Conservation (phyloP, 2,113 vertebrate species). For the Channa maculata region DNA sequence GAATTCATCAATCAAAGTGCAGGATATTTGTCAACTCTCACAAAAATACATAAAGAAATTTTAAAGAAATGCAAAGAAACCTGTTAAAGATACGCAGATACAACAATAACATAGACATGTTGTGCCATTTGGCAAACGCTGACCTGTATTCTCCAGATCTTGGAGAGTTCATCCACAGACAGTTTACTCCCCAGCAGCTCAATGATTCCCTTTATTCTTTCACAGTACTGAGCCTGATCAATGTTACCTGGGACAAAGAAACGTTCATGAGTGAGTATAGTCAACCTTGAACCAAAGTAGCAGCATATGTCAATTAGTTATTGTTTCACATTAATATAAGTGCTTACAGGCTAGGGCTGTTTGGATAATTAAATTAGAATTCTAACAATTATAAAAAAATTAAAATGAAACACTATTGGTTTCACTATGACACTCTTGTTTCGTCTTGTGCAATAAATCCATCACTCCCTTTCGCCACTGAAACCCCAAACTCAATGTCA, state of each 20-base stretch:
- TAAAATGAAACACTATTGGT: no score
- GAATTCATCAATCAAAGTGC: not conserved
- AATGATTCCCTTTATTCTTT: conserved; percentile 99
- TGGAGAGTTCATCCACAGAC: conserved; percentile 96
- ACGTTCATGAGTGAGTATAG: not conserved
- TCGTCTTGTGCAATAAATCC: no score
- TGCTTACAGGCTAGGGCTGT: no score
- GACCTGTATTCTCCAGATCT: conserved; percentile 99
- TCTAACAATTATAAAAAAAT: no score
- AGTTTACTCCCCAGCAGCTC: conserved; percentile 98
- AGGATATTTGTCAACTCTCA: not conserved
- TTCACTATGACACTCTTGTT: no score
- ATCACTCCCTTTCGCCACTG: no score
- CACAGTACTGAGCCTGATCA: conserved; percentile 98
- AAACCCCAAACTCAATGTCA: no score
- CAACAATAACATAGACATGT: no score
- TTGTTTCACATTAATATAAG: no score
- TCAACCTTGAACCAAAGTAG: not conserved
- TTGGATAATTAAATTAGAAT: no score
- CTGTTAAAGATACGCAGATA: no score
- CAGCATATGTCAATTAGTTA: no score
- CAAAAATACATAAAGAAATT: not conserved
- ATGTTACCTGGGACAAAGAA: conserved; percentile 89
- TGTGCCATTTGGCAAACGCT: conserved; percentile 33
- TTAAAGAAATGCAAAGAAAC: not conserved